Evolutionary conservation across 2,797 vertebrate species (phyloP), one percentile per base, ranked within the genome.

Genomic region (Tachyglossus aculeatus): DNA sequence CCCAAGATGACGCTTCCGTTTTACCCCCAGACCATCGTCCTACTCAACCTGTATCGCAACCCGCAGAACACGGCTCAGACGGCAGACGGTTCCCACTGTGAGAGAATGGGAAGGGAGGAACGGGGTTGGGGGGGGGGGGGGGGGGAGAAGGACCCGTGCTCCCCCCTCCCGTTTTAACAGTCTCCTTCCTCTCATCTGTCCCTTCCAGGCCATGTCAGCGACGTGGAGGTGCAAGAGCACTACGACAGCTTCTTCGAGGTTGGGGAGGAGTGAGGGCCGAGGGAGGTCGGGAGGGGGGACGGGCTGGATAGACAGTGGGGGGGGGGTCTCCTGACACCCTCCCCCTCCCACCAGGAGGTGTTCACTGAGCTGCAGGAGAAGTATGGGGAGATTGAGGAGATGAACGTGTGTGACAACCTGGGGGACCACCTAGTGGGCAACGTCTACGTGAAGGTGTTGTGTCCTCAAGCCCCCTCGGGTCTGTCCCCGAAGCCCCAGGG

Each of bases 331-430:
- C 67, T 40, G 47, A 67, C 24, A 52, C 16, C 34, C 29, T 74
- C 45, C 68, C 63, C 39, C 38, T 19, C 9, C 2, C 1, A 12
- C 3, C 58, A 86, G 86, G 86, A 86, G 27, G 75, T 88, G n/a
- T 88, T 90, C 63, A 82, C 70, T 1, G 86, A 89, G 65, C 61
- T 91, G 71, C 87, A 88, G 45, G 81, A 88, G 64, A 85, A 88
- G 37, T 90, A 83, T 4, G 62, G 82, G 8, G 78, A 84, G 54
- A 84, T 79, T 19, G 78, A 90, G 74, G 82, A 90, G 71, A 86
- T 86, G 88, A 88, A 88, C 32, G 67, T 87, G 40, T 87, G 84
- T 3, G 67, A 88, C 70, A 88, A 86, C 74, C 68, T 86, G 19
- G 81, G 88, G 21, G 78, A 88, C 47, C 87, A 88, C 60, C 64